Evolutionary conservation across 2,113 vertebrate genomes (phyloP).

Genomic region (Charadrius vociferus): DNA sequence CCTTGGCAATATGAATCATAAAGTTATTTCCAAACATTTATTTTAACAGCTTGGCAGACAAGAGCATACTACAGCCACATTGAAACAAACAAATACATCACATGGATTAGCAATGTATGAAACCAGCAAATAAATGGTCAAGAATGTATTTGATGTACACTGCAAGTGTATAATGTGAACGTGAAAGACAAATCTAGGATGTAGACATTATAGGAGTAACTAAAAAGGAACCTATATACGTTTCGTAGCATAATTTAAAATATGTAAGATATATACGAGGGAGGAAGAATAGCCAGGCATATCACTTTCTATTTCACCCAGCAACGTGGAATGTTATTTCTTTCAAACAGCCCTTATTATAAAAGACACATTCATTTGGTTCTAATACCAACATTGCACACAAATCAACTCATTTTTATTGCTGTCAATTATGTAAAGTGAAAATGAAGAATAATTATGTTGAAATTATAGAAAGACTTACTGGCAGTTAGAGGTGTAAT

Average conservation of each 20-base stretch:
- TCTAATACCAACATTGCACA: not conserved
- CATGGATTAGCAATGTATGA: not conserved
- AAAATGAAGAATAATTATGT: not conserved
- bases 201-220: not conserved
- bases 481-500: not conserved
- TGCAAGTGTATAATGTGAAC: not conserved
- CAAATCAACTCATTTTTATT: not conserved
- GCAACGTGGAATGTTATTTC: not conserved
- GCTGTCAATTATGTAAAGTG: not conserved
- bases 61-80: not conserved
- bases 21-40: constrained; percentile 1
- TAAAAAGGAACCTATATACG: not conserved
- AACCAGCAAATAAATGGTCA: not conserved
- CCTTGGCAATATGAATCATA: not conserved
- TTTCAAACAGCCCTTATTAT: not conserved
- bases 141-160: not conserved
- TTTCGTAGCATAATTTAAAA: not conserved
- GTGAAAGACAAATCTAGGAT: not conserved
- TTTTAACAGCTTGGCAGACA: not conserved
- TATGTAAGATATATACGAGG: not conserved
- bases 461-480: not conserved
- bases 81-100: not conserved
- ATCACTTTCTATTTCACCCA: not conserved
- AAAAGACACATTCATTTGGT: not conserved
- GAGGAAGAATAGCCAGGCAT: not conserved